A percentile compares a stretch with the other conserved stretches of the same genome.
phyloP scores from a whole-genome alignment of 2,797 vertebrate species.

The Pyrocephalus nanus region DNA sequence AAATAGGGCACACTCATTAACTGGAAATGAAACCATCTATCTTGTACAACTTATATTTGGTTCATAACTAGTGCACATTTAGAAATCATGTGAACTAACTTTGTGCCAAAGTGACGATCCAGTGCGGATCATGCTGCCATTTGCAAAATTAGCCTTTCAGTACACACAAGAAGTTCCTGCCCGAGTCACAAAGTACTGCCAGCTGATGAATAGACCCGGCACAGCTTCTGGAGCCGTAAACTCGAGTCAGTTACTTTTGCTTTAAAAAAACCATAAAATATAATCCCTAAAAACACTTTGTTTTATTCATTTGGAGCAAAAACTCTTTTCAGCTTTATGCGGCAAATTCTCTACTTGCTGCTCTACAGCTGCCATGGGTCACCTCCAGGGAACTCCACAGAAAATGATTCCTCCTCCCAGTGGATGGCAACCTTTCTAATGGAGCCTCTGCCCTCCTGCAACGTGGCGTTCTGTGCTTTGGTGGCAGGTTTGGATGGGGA shows the following conservation, averaged over 20 bases:
- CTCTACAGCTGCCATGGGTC: neutral
- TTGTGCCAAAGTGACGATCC: neutral
- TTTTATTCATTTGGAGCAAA: neutral
- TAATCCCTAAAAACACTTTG: neutral
- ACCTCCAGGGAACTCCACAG: rapidly evolving
- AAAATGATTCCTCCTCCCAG: neutral
- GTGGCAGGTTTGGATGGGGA: neutral
- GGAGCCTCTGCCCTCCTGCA: neutral
- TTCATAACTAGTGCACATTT: neutral
- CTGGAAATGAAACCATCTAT: neutral
- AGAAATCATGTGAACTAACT: neutral
- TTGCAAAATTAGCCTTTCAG: conserved; percentile 32
- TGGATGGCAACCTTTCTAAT: neutral
- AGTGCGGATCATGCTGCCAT: neutral
- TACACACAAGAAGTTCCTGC: neutral
- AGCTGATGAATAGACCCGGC: neutral
- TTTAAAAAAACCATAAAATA: neutral
- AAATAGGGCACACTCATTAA: neutral
- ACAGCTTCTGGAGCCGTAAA: neutral
- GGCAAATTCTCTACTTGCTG: neutral
- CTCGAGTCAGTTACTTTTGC: conserved; percentile 1
- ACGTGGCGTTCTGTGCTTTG: rapidly evolving
- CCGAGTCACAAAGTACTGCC: conserved; percentile 15
- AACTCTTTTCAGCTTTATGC: neutral
- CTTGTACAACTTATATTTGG: neutral